These are phyloP conservation scores for Neria commutata DNA, from an alignment of 2,888 invertebrate species.

Conservation along the genomic window DNA sequence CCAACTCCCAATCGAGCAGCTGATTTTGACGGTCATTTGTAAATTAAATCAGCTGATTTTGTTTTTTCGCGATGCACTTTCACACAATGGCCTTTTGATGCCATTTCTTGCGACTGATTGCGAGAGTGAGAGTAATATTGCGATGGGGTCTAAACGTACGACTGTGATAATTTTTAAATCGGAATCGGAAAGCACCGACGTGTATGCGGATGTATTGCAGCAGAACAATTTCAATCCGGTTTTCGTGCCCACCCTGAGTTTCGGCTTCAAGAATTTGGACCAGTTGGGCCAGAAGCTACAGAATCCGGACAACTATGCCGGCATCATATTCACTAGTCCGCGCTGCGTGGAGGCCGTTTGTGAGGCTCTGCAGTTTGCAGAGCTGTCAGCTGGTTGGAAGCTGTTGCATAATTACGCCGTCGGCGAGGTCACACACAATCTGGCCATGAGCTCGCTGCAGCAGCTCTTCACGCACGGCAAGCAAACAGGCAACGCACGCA, in stretches of 20 bases:
- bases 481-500: slow-evolving; percentile 65
- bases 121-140: no score
- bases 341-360: slow-evolving; percentile 64
- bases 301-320: slow-evolving; percentile 62
- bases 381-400: slow-evolving; percentile 61
- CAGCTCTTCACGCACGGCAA: slow-evolving; percentile 64
- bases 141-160: no score
- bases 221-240: slow-evolving; percentile 62
- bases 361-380: slow-evolving; percentile 59
- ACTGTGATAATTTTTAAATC: slow-evolving; percentile 61
- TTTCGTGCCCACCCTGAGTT: slow-evolving; percentile 64
- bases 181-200: slow-evolving; percentile 61
- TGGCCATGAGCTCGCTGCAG: slow-evolving; percentile 60
- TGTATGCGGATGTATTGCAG: slow-evolving; percentile 61
- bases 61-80: no score
- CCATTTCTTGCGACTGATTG: no score
- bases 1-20: no score
- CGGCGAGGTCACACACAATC: slow-evolving; percentile 65
- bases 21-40: no score
- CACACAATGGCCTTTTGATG: no score
- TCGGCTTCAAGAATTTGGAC: slow-evolving; percentile 64
- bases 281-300: slow-evolving; percentile 60
- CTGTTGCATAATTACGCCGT: slow-evolving; percentile 64
- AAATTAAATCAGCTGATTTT: no score
- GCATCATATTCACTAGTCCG: slow-evolving; percentile 66